These are phyloP conservation scores for Ctenosaura bakeri DNA, from an alignment of 2,797 vertebrate species.

Conservation along the genomic window DNA sequence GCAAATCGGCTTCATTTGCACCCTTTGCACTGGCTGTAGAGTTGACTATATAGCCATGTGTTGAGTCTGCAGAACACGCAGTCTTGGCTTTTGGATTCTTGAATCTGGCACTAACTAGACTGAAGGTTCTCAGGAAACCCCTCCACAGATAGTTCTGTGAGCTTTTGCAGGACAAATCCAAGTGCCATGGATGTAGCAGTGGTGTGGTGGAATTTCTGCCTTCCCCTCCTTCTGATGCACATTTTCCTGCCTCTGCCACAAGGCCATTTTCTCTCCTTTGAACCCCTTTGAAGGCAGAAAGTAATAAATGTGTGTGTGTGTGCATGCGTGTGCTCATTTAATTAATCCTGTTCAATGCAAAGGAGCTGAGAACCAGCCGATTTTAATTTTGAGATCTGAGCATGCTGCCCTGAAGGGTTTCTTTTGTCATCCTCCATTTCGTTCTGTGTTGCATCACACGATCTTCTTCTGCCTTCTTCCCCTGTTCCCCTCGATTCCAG, in stretches of 20 bases:
- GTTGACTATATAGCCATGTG: not conserved
- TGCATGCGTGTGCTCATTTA: conserved; percentile 43
- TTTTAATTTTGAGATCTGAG: conserved; percentile 68
- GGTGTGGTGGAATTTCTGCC: not conserved
- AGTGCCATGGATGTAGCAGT: not conserved
- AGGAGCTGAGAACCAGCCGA: conserved; percentile 59
- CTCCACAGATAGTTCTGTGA: too few relatives aligned
- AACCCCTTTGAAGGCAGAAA: conserved; percentile 70
- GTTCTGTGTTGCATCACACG: conserved; percentile 33
- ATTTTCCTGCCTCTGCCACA: conserved; percentile 66
- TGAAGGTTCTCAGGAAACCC: not conserved
- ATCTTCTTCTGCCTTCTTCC: conserved; percentile 50
- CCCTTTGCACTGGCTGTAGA: too few relatives aligned
- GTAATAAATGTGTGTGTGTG: conserved; percentile 13
- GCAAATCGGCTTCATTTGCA: too few relatives aligned
- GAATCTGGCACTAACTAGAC: not conserved
- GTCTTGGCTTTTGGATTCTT: not conserved
- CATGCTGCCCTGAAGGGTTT: conserved; percentile 69
- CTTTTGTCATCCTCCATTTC: conserved; percentile 54
- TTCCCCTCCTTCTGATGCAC: not conserved
- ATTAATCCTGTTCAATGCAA: conserved; percentile 76
- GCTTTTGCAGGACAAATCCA: not conserved
- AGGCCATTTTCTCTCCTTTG: conserved; percentile 70
- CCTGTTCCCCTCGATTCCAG: conserved; percentile 44
- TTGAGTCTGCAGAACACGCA: not conserved